phyloP scores from a whole-genome alignment of 2,888 invertebrate species.

The Sminthurides aquaticus region DNA sequence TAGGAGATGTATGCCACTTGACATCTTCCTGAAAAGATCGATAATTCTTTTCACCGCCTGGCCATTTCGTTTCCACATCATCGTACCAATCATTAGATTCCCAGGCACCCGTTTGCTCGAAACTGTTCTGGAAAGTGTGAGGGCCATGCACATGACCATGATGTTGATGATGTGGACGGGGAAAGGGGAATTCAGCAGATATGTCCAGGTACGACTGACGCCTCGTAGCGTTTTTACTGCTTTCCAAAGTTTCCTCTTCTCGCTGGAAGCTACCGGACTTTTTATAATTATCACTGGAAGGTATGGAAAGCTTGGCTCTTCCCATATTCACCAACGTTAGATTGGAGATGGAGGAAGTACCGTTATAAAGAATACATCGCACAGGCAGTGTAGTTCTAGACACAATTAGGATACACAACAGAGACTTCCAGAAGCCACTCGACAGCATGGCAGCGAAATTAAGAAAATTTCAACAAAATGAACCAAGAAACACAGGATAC shows the following conservation, averaged over 20 bases:
- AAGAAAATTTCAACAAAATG: too few relatives aligned
- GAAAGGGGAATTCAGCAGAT: not conserved
- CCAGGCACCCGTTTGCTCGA: not conserved
- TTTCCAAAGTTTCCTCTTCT: too few relatives aligned
- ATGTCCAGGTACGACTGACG: not conserved
- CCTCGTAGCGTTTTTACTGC: not conserved
- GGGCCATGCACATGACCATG: not conserved
- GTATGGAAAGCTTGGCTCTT: not conserved
- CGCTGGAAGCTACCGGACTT: too few relatives aligned
- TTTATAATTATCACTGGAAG: too few relatives aligned
- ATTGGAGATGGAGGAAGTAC: too few relatives aligned
- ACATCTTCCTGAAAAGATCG: conserved; percentile 2
- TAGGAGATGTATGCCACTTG: not conserved
- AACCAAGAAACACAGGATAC: too few relatives aligned
- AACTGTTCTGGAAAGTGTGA: not conserved
- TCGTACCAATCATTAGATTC: not conserved
- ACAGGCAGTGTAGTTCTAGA: not conserved
- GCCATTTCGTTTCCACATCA: not conserved
- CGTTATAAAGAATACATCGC: too few relatives aligned
- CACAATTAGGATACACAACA: not conserved
- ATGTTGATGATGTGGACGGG: not conserved
- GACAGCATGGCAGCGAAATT: too few relatives aligned
- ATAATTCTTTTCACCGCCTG: not conserved
- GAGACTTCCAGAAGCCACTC: too few relatives aligned
- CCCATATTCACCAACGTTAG: too few relatives aligned